phyloP scores from a whole-genome alignment of 2,888 invertebrate genomes.

The Tinea pellionella region DNA sequence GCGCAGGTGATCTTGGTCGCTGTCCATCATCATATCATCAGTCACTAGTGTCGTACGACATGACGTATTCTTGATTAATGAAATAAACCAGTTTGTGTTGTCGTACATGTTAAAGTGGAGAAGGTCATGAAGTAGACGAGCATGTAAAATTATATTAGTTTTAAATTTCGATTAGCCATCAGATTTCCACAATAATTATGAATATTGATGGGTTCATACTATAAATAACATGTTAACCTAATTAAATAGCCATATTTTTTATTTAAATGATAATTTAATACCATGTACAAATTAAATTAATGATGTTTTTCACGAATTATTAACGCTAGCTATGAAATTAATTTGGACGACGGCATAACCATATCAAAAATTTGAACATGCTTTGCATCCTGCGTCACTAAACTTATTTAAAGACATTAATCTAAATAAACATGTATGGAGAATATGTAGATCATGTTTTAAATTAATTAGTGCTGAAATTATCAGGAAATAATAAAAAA shows the following conservation, averaged over 20 bases:
- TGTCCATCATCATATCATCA: constrained; percentile 39
- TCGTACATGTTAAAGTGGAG: neutral
- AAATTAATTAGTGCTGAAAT: neutral
- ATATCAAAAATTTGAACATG: neutral
- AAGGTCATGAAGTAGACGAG: neutral
- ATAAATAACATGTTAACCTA: neutral
- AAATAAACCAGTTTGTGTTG: constrained; percentile 19
- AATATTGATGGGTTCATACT: neutral
- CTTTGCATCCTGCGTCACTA: neutral
- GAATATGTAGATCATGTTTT: neutral
- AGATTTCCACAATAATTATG: neutral
- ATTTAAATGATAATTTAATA: neutral
- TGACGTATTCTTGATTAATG: constrained; percentile 45
- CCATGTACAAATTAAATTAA: neutral
- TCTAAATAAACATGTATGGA: neutral
- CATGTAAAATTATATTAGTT: neutral
- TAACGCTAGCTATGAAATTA: neutral
- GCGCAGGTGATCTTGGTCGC: constrained; percentile 42
- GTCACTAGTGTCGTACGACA: constrained; percentile 24
- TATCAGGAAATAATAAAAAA: too few species aligned
- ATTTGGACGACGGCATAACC: neutral
- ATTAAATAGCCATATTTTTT: neutral
- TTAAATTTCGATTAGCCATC: neutral
- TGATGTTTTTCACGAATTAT: neutral
- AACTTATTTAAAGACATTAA: neutral